These are phyloP conservation scores for Ictalurus furcatus DNA, from an alignment of 2,113 vertebrate genomes.

Conservation along the genomic window DNA sequence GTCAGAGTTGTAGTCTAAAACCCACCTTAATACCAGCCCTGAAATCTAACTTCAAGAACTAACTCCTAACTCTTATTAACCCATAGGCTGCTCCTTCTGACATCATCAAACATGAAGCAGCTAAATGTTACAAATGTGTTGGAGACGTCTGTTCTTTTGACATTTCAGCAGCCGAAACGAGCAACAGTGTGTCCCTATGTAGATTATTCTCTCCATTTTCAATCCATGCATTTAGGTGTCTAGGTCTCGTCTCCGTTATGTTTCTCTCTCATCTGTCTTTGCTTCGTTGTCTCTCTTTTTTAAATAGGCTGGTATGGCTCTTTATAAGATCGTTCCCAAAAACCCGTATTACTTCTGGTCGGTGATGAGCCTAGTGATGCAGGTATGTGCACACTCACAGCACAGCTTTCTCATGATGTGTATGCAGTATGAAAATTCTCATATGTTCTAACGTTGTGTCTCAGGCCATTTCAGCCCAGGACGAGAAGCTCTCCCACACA, in stretches of 20 bases:
- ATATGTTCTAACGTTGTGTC: not conserved
- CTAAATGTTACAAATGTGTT: not conserved
- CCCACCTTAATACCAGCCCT: not conserved
- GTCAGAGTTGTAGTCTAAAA: not conserved
- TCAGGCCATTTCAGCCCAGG: conserved; percentile 95
- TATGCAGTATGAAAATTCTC: not conserved
- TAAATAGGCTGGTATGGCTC: conserved; percentile 93
- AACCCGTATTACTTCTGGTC: conserved; percentile 99
- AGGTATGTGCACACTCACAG: conserved; percentile 72
- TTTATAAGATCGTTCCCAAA: conserved; percentile 98
- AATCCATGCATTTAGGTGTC: not conserved
- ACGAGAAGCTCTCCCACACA: conserved; percentile 94
- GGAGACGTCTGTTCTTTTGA: not conserved
- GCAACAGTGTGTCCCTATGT: not conserved
- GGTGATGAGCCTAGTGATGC: conserved; percentile 99
- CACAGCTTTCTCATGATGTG: not conserved
- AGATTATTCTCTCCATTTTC: not conserved
- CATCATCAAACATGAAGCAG: not conserved
- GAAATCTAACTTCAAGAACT: not conserved
- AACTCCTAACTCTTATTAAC: not conserved
- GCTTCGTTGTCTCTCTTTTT: not conserved
- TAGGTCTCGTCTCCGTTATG: not conserved
- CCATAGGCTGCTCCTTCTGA: not conserved
- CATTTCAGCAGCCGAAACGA: not conserved
- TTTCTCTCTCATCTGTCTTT: conserved; percentile 58